Conservation (phyloP, 2,113 vertebrate genomes). For the Chlamydotis undulata region DNA sequence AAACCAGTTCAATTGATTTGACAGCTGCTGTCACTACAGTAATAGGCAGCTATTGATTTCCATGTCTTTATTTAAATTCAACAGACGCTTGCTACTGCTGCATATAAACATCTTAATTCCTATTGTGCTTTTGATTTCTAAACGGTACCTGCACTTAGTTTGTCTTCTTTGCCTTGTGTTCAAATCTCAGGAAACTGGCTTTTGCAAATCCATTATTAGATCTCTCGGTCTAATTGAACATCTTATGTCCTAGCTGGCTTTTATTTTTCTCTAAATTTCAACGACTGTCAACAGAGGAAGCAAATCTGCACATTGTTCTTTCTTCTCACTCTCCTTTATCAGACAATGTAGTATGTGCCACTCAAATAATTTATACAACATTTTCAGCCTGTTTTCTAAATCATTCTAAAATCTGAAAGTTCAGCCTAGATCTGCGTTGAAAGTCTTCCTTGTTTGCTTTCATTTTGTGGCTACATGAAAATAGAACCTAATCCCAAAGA, state of each 20-base stretch:
- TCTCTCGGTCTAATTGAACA: neutral
- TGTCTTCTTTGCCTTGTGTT: neutral
- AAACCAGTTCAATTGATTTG: constrained; percentile 1
- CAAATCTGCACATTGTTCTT: neutral
- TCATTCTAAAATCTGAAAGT: neutral
- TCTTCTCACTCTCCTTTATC: neutral
- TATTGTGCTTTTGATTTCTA: neutral
- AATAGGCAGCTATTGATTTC: constrained; percentile 15
- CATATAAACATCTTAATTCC: neutral
- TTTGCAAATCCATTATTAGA: neutral
- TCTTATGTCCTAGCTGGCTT: neutral
- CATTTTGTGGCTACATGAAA: neutral
- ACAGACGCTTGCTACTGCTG: neutral
- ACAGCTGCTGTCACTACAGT: constrained; percentile 4
- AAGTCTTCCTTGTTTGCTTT: neutral
- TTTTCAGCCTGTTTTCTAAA: neutral
- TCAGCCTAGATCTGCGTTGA: neutral
- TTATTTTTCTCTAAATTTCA: neutral
- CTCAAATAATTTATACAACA: neutral
- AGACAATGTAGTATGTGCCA: neutral
- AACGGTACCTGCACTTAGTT: neutral
- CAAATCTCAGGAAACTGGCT: neutral
- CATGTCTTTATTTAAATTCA: constrained; percentile 15
- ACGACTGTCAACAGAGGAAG: neutral
- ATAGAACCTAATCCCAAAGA: neutral